Conservation (phyloP, 2,113 vertebrate genomes). For the Ciconia boyciana region DNA sequence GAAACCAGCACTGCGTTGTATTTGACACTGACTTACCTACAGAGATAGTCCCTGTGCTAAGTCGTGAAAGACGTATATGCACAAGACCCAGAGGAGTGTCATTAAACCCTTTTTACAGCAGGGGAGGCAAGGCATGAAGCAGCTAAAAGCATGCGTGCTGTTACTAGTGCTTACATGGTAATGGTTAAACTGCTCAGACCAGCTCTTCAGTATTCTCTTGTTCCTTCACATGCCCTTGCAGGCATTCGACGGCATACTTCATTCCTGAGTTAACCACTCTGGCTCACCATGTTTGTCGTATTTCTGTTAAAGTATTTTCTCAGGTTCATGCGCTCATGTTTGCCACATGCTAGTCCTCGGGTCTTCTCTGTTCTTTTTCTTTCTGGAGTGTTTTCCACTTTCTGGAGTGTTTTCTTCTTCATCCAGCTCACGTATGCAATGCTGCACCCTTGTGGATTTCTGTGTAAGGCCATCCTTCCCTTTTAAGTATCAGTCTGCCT, state of each 20-base stretch:
- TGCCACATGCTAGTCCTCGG: fast-evolving
- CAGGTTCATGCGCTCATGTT: background rate
- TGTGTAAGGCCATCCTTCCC: background rate
- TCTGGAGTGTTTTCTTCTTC: too few species aligned
- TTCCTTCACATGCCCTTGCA: background rate
- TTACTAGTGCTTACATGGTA: background rate
- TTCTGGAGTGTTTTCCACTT: background rate
- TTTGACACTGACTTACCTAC: background rate
- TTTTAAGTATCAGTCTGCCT: background rate
- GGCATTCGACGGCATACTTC: background rate
- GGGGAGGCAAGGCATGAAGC: background rate
- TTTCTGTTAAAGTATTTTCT: background rate
- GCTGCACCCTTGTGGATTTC: background rate
- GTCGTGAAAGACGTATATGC: background rate
- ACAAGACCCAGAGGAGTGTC: background rate
- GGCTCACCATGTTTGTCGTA: background rate
- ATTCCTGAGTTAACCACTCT: background rate
- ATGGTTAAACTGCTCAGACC: background rate
- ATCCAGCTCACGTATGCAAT: fast-evolving
- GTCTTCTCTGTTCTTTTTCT: background rate
- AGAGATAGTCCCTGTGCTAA: background rate
- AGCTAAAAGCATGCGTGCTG: background rate
- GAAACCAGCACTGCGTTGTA: background rate
- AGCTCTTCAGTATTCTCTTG: background rate
- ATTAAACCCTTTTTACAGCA: background rate